Conservation (phyloP, 2,888 invertebrate species). For the Tetragonula carbonaria region DNA sequence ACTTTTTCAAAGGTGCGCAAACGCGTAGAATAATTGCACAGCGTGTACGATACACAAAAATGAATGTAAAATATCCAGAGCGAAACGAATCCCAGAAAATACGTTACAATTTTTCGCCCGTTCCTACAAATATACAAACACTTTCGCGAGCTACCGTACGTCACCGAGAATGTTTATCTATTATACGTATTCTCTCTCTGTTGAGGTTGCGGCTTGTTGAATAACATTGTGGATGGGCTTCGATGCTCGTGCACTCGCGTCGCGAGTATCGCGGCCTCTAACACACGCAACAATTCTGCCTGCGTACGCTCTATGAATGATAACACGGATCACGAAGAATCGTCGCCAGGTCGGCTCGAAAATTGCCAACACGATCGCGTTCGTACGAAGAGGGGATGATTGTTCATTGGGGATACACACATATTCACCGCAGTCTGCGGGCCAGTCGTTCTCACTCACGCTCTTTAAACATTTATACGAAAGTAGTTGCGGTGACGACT, state of each 20-base stretch:
- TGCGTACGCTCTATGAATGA: conserved; percentile 40
- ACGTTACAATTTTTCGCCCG: too few species aligned
- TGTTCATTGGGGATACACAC: conserved; percentile 28
- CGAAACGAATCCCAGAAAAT: not conserved
- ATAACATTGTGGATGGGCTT: conserved; percentile 30
- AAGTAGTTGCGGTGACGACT: not conserved
- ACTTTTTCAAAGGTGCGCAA: too few species aligned
- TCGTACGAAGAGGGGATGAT: conserved; percentile 22
- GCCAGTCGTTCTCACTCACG: conserved; percentile 9
- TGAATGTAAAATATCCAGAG: too few species aligned
- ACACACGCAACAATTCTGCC: conserved; percentile 18
- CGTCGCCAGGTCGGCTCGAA: conserved; percentile 27
- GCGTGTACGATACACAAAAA: too few species aligned
- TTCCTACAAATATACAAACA: not conserved
- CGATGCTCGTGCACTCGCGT: conserved; percentile 52
- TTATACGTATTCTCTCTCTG: conserved; percentile 4
- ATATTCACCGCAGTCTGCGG: not conserved
- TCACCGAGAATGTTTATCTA: conserved; percentile 39
- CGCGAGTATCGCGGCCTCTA: conserved; percentile 53
- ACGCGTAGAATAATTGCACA: too few species aligned
- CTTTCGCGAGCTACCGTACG: not conserved
- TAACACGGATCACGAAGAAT: conserved; percentile 47
- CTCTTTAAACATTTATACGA: conserved; percentile 7
- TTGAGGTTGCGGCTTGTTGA: conserved; percentile 43
- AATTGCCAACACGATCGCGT: conserved; percentile 44